These are phyloP conservation scores for Diadophis punctatus DNA, from an alignment of 2,113 vertebrate species.

Conservation along the genomic window DNA sequence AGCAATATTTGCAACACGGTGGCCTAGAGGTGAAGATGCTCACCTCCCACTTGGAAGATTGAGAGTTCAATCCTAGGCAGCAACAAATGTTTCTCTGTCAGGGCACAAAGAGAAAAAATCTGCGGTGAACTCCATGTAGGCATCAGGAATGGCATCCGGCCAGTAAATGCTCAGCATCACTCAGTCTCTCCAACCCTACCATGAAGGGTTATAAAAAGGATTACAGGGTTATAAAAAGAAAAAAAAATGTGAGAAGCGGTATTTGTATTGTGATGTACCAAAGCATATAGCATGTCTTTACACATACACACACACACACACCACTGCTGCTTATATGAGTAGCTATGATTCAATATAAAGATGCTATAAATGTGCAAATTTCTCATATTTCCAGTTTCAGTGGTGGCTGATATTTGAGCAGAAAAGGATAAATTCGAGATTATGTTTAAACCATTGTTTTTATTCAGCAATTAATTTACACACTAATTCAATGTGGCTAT, in stretches of 20 bases:
- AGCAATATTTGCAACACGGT: not conserved
- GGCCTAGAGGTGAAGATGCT: not conserved
- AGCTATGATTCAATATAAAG: not conserved
- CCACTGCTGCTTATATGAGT: not conserved
- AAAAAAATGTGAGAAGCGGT: not conserved
- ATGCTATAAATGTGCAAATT: not conserved
- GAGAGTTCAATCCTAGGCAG: not conserved
- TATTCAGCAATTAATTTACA: not conserved
- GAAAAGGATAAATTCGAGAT: not conserved
- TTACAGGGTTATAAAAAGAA: not conserved
- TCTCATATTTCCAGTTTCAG: not conserved
- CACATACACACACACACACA: too few species aligned
- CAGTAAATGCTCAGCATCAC: not conserved
- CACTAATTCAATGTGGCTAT: not conserved
- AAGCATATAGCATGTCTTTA: not conserved
- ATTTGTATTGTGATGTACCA: not conserved
- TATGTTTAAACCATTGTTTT: not conserved
- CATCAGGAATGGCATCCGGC: not conserved
- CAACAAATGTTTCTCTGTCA: not conserved
- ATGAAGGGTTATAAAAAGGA: not conserved
- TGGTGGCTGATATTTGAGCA: not conserved
- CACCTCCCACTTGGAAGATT: not conserved
- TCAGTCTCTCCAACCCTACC: not conserved
- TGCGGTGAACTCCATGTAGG: not conserved
- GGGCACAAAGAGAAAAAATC: not conserved